These are phyloP conservation scores for Anableps anableps DNA, from an alignment of 2,797 vertebrate species.

Conservation along the genomic window DNA sequence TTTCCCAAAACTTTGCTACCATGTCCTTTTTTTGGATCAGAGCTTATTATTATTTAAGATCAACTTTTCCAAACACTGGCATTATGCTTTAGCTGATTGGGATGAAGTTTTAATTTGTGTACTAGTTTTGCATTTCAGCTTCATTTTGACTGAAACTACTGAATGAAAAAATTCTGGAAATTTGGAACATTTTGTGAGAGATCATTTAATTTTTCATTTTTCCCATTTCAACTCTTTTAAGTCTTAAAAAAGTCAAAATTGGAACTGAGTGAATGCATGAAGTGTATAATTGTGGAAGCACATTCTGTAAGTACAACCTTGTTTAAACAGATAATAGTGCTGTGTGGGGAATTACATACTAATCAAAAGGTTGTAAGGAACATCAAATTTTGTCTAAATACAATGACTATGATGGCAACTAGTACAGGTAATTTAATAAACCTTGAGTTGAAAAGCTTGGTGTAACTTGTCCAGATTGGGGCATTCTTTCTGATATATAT, in stretches of 20 bases:
- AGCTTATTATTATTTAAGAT: conserved; percentile 6
- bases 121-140: conserved; percentile 45
- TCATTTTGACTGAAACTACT: conserved; percentile 34
- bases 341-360: background rate
- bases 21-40: no score
- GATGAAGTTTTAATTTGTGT: conserved; percentile 32
- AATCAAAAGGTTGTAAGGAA: background rate
- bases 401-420: background rate
- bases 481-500: background rate
- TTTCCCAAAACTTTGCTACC: background rate
- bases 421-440: background rate
- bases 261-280: conserved; percentile 35
- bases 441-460: background rate
- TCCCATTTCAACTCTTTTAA: background rate
- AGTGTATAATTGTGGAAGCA: conserved; percentile 11
- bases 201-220: background rate
- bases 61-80: conserved; percentile 35
- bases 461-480: background rate
- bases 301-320: conserved; percentile 6
- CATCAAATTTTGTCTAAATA: background rate
- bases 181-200: background rate
- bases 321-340: conserved; percentile 46
- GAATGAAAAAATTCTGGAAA: background rate
- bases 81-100: conserved; percentile 42
- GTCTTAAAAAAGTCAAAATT: conserved; percentile 27